These are phyloP conservation scores for Sitodiplosis mosellana DNA, from an alignment of 1,140 invertebrate genomes.

Conservation along the genomic window DNA sequence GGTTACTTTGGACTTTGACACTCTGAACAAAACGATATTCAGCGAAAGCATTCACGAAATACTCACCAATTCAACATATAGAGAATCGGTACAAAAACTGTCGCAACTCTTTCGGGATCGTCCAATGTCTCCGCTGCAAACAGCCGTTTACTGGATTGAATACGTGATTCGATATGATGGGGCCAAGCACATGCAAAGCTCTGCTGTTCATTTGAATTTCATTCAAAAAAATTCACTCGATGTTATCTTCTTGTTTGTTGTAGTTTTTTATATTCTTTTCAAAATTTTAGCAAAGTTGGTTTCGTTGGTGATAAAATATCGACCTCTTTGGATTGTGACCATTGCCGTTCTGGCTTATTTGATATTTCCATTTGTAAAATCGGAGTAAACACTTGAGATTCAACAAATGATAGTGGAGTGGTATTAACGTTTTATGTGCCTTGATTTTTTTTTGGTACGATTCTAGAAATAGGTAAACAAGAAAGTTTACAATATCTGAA, in stretches of 20 bases:
- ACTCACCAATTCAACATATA: constrained; percentile 12
- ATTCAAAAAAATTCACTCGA: constrained; percentile 14
- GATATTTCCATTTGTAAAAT: too few species aligned
- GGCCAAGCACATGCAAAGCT: constrained; percentile 25
- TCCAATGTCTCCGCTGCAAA: constrained; percentile 13
- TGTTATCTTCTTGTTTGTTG: neutral
- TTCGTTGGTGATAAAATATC: too few species aligned
- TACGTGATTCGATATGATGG: constrained; percentile 27
- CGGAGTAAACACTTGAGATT: too few species aligned
- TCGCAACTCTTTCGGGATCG: constrained; percentile 20
- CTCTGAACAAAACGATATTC: neutral
- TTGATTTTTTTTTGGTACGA: too few species aligned
- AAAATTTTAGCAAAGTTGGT: too few species aligned
- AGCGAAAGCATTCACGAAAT: neutral
- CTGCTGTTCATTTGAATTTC: constrained; percentile 16
- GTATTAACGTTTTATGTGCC: too few species aligned
- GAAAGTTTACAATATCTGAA: too few species aligned
- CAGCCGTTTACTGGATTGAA: constrained; percentile 18
- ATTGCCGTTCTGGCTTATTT: too few species aligned
- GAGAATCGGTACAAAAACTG: constrained; percentile 12
- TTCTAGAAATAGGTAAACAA: too few species aligned
- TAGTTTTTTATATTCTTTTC: neutral
- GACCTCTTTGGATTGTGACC: too few species aligned
- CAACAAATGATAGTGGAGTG: too few species aligned
- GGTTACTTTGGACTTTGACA: neutral